Evolutionary conservation across 2,888 invertebrate species (phyloP).

Genomic region (Nemoura dubitans): DNA sequence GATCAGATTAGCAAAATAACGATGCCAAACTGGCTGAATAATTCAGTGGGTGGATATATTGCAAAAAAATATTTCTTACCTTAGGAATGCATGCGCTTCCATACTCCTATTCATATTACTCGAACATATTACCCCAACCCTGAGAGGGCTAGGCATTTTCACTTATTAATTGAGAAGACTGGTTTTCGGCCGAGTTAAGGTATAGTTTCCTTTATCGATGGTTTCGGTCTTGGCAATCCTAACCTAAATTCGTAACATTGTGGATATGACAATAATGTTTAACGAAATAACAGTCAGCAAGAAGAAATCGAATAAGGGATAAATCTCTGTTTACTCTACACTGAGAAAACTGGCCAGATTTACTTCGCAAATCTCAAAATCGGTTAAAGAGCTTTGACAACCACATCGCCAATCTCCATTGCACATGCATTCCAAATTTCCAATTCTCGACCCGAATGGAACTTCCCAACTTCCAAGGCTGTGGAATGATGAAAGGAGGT

Average conservation of each 20-base stretch:
- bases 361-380: too few relatives aligned
- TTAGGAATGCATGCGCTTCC: slow-evolving; percentile 97
- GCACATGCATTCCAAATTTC: too few relatives aligned
- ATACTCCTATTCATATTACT: slow-evolving; percentile 99
- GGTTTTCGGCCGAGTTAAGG: too few relatives aligned
- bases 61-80: slow-evolving; percentile 59
- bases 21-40: background rate
- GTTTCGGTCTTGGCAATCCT: background rate
- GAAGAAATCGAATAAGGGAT: too few relatives aligned
- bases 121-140: slow-evolving; percentile 96
- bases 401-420: too few relatives aligned
- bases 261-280: background rate
- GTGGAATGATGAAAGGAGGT: slow-evolving; percentile 7
- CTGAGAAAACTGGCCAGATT: too few relatives aligned
- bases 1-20: background rate
- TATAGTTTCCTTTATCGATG: too few relatives aligned
- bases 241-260: slow-evolving; percentile 10
- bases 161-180: slow-evolving; percentile 33
- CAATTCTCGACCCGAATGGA: too few relatives aligned
- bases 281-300: too few relatives aligned
- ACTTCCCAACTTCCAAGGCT: background rate
- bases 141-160: slow-evolving; percentile 59
- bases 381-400: too few relatives aligned
- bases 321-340: too few relatives aligned
- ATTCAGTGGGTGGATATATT: background rate